A percentile compares a stretch with the other conserved stretches of the same genome.
phyloP scores from a whole-genome alignment of 1,140 invertebrate genomes.

The Mylabris phalerata region DNA sequence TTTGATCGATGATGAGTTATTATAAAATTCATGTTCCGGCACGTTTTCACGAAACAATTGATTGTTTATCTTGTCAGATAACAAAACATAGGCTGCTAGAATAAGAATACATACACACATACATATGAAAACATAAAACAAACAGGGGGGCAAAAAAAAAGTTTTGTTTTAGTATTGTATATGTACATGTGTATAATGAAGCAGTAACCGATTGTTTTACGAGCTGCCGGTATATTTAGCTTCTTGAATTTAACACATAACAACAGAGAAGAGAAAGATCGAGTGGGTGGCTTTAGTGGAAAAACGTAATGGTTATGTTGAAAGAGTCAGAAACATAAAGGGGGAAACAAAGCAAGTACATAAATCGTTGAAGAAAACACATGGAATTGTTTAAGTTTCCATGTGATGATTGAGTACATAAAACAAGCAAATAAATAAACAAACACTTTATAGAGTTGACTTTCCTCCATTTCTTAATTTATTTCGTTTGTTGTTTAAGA shows the following conservation, averaged over 20 bases:
- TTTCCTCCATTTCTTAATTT: too few relatives aligned
- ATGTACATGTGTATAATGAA: too few relatives aligned
- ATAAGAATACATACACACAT: too few relatives aligned
- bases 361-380: conserved; percentile 27
- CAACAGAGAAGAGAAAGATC: conserved; percentile 1
- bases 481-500: too few relatives aligned
- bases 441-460: conserved; percentile 26
- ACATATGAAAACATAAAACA: too few relatives aligned
- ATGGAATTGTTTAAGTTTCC: conserved; percentile 31
- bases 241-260: conserved; percentile 1
- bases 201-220: conserved; percentile 5
- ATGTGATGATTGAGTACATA: conserved; percentile 31
- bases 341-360: conserved; percentile 30
- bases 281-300: conserved; percentile 14
- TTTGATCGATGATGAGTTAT: conserved; percentile 12
- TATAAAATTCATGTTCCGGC: conserved; percentile 4
- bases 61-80: conserved; percentile 12
- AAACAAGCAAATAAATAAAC: conserved; percentile 30
- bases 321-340: conserved; percentile 17
- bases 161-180: too few relatives aligned
- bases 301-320: conserved; percentile 25
- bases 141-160: too few relatives aligned
- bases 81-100: neutral
- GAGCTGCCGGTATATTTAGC: conserved; percentile 12
- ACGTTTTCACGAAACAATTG: conserved; percentile 11